phyloP scores from a whole-genome alignment of 2,888 invertebrate species.

The Drosophila paramelanica region DNA sequence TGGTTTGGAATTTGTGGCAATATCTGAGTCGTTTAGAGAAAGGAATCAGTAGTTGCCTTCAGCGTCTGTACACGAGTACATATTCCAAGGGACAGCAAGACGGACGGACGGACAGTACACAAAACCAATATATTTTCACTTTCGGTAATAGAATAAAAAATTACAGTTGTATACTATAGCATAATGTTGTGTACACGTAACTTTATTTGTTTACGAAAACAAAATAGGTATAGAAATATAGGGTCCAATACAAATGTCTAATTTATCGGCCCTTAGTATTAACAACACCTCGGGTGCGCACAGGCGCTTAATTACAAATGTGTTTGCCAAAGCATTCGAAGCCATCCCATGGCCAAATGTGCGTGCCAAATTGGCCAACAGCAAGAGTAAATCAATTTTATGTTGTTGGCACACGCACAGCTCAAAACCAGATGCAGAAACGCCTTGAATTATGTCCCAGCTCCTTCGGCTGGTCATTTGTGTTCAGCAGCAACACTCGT shows the following conservation, averaged over 20 bases:
- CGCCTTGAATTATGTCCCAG: constrained; percentile 48
- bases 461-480: constrained; percentile 45
- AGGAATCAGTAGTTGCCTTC: no score
- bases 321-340: constrained; percentile 49
- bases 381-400: constrained; percentile 64
- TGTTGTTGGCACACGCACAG: constrained; percentile 38
- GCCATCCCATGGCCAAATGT: constrained; percentile 44
- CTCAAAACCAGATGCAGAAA: constrained; percentile 48
- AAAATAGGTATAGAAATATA: constrained; percentile 4
- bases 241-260: constrained; percentile 29
- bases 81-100: no score
- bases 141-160: no score
- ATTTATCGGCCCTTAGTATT: constrained; percentile 55
- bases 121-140: no score
- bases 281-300: constrained; percentile 55
- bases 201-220: constrained; percentile 7
- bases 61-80: no score
- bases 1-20: no score
- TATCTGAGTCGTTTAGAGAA: no score
- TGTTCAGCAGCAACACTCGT: constrained; percentile 23
- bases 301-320: constrained; percentile 65
- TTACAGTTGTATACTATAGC: not conserved
- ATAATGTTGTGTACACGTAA: not conserved
- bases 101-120: no score
- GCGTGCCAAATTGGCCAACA: constrained; percentile 61